Base-by-base conservation (phyloP, 2,888 invertebrate genomes). In the Augochlorella aurata region DNA sequence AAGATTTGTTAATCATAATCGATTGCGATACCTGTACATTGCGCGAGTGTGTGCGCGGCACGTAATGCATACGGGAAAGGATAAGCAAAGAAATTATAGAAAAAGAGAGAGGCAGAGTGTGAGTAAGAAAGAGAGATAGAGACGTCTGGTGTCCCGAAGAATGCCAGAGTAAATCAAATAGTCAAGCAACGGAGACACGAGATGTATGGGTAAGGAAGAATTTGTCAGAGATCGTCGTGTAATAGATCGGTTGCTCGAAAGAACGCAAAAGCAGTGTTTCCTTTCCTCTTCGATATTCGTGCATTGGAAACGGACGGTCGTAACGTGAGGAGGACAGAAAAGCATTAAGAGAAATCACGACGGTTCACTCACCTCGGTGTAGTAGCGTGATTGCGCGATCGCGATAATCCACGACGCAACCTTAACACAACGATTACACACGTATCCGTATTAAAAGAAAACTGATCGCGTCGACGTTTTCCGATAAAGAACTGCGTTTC, bases 301-400 rank as follows among this genome's bases (percentile, higher is more conserved):
- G 65, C 75, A 49, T 79, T 70, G 49, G 83, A 70, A 79, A 74
- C 77, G 76, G 79, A 79, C 74, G 83, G 79, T 52, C 83, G 54
- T 54, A 65, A 80, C 54, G 69, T 21, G 47, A 67, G 45, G 29
- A 77, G 61, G 45, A 29, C 44, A 50, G 47, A 79, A 73, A 77
- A 74, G 69, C 58, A 38, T 72, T 74, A 29, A 52, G 50, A 49
- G 50, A 79, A 70, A n/a, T 67, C 66, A 74, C 67, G 69, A 54
- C 70, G 65, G 45, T 77, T 79, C 82, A 80, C 83, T 84, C 84
- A 74, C 77, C 84, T 83, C 78, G 54, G 76, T 67, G 73, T 66
- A 75, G 68, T 54, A 70, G 68, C 61, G 71, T 68, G 71, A 78
- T 74, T 65, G 38, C 75, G 49, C 29, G 70, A 74, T 50, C 74